These are phyloP conservation scores for Leptinotarsa juncta DNA, from an alignment of 2,888 invertebrate genomes.

Conservation along the genomic window DNA sequence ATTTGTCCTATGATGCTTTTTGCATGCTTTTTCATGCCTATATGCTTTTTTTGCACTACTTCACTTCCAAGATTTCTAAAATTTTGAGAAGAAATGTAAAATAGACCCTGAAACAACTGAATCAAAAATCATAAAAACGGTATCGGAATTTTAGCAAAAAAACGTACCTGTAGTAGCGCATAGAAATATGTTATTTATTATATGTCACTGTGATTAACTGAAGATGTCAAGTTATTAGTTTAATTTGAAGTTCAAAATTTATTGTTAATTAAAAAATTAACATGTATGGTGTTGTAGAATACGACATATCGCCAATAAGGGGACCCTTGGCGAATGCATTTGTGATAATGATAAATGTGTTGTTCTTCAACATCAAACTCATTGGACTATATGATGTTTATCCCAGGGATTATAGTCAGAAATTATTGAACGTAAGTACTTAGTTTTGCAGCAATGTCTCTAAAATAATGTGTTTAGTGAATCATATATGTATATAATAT, in stretches of 20 bases:
- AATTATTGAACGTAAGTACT: slow-evolving; percentile 50
- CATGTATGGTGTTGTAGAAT: slow-evolving; percentile 45
- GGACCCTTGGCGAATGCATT: slow-evolving; percentile 55
- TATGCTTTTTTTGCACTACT: too few relatives aligned
- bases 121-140: too few relatives aligned
- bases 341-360: slow-evolving; percentile 52
- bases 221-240: slow-evolving; percentile 8
- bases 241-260: neutral
- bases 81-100: too few relatives aligned
- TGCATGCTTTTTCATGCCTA: too few relatives aligned
- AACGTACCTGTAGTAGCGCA: too few relatives aligned
- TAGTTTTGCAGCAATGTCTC: neutral
- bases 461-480: too few relatives aligned
- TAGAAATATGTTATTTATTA: neutral
- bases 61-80: too few relatives aligned
- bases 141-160: too few relatives aligned
- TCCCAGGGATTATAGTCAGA: slow-evolving; percentile 51
- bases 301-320: slow-evolving; percentile 48
- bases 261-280: slow-evolving; percentile 5
- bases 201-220: neutral
- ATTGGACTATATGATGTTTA: slow-evolving; percentile 50
- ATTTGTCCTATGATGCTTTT: too few relatives aligned
- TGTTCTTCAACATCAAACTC: slow-evolving; percentile 52
- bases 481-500: too few relatives aligned
- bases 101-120: too few relatives aligned